Percentiles rank a stretch among this genome's conserved stretches.
Conservation (phyloP, 2,888 invertebrate genomes). For the Coelopa pilipes region DNA sequence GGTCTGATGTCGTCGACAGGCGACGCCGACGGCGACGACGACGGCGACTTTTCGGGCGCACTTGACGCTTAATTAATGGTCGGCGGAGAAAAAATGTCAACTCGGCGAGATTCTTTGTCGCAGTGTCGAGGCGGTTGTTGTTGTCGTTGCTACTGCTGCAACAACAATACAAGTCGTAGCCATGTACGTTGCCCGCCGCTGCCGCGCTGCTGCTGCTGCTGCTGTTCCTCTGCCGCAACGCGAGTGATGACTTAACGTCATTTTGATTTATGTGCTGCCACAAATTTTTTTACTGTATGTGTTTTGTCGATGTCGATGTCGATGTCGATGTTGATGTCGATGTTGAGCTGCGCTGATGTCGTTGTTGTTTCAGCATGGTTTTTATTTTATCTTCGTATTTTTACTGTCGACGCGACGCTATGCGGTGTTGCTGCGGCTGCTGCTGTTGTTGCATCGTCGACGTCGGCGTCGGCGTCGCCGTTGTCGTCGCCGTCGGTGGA, state of each 20-base stretch:
- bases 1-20: no score
- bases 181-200: constrained; percentile 1
- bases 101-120: constrained; percentile 31
- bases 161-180: constrained; percentile 8
- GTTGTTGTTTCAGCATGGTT: no score
- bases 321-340: no score
- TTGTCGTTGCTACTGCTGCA: constrained; percentile 11
- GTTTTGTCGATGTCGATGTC: no score
- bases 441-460: constrained; percentile 32
- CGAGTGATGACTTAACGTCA: constrained; percentile 50
- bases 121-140: constrained; percentile 8
- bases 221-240: constrained; percentile 2
- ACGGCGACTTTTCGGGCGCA: constrained; percentile 25
- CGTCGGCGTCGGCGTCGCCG: no score
- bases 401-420: constrained; percentile 27
- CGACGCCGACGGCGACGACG: background rate
- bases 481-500: no score
- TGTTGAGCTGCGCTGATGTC: no score
- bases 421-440: constrained; percentile 30
- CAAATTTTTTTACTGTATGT: constrained; percentile 46
- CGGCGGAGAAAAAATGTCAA: constrained; percentile 28
- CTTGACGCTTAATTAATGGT: constrained; percentile 35
- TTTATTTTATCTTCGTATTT: constrained; percentile 3
- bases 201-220: constrained; percentile 1
- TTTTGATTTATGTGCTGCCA: constrained; percentile 56